Conservation (phyloP, 2,113 vertebrate species). For the Amblyopsis rosae region DNA sequence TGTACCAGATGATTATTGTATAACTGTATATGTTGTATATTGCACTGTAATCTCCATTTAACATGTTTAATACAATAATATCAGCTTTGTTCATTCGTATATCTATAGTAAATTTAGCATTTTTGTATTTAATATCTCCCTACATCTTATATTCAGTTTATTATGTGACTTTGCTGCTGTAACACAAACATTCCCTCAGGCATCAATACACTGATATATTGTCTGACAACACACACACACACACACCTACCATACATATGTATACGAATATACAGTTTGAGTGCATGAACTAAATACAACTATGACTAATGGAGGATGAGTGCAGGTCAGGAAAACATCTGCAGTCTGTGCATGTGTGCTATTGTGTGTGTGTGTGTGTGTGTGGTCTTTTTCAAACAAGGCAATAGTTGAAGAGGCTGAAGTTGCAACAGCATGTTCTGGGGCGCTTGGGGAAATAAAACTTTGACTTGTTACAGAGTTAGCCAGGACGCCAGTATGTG, state of each 20-base stretch:
- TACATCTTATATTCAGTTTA: not conserved
- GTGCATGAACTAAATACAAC: not conserved
- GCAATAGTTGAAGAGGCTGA: constrained; percentile 13
- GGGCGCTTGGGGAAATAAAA: constrained; percentile 21
- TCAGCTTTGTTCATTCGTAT: too few relatives aligned
- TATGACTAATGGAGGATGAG: not conserved
- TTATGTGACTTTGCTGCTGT: not conserved
- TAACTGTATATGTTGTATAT: too few relatives aligned
- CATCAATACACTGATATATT: too few relatives aligned
- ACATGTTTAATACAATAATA: too few relatives aligned
- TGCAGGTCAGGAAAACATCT: not conserved
- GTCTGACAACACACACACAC: too few relatives aligned
- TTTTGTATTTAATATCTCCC: too few relatives aligned
- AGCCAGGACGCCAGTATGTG: constrained; percentile 6
- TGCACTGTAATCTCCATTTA: too few relatives aligned
- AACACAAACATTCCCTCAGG: too few relatives aligned
- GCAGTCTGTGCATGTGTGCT: not conserved
- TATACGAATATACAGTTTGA: not conserved
- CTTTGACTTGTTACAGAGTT: constrained; percentile 30
- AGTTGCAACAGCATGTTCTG: constrained; percentile 11
- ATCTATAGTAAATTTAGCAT: too few relatives aligned
- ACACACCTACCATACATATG: too few relatives aligned
- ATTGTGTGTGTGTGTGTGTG: not conserved
- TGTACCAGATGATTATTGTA: too few relatives aligned
- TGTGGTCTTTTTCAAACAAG: constrained; percentile 1